Percentiles rank a stretch among this genome's conserved stretches.
Evolutionary conservation across 2,113 vertebrate species (phyloP).

Genomic region (Aptenodytes forsteri): DNA sequence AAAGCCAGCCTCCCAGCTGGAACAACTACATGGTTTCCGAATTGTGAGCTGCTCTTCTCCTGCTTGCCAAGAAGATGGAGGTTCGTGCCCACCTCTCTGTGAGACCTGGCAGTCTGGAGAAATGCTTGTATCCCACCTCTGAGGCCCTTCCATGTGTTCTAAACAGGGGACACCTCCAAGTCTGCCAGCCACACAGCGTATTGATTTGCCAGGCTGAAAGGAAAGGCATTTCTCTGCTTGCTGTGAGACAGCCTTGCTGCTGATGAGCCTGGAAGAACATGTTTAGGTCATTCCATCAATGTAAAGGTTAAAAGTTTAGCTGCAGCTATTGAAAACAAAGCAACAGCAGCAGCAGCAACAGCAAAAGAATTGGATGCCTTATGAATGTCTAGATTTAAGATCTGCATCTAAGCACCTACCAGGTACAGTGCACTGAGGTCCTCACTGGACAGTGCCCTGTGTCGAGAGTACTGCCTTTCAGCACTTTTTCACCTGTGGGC

Average conservation of each 20-base stretch:
- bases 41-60: background rate
- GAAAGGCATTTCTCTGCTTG: background rate
- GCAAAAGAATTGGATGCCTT: background rate
- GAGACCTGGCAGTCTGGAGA: background rate
- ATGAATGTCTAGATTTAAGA: background rate
- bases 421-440: background rate
- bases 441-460: background rate
- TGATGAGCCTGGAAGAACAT: background rate
- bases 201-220: background rate
- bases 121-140: background rate
- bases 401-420: background rate
- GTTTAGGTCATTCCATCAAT: slow-evolving; percentile 5
- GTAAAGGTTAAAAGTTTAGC: slow-evolving; percentile 48
- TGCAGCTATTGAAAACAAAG: slow-evolving; percentile 34
- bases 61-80: background rate
- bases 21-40: background rate
- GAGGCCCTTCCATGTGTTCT: background rate
- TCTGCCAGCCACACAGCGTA: background rate
- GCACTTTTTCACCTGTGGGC: background rate
- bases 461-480: background rate
- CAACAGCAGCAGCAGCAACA: background rate
- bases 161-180: background rate
- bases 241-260: background rate
- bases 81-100: background rate
- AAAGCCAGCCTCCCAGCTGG: background rate